Evolutionary conservation across 2,797 vertebrate genomes (phyloP).

Genomic region (Balearica regulorum): DNA sequence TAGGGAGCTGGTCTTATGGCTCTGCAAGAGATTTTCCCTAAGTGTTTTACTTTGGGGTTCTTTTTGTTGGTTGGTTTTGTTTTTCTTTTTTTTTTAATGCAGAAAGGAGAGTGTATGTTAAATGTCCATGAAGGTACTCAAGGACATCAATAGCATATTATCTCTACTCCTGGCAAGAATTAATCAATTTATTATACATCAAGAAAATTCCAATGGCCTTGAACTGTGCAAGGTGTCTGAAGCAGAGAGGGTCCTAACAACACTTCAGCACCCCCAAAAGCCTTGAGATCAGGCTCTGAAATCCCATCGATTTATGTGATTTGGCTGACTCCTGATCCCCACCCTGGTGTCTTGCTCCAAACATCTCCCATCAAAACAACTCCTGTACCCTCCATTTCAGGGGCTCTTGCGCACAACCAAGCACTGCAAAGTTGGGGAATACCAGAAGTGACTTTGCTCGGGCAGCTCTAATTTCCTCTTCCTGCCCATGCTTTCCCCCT

Average conservation of each 20-base stretch:
- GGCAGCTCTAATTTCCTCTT: not conserved
- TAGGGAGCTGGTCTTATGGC: not conserved
- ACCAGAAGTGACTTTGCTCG: not conserved
- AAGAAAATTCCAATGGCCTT: not conserved
- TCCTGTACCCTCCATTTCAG: not conserved
- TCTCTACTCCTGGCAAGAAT: not conserved
- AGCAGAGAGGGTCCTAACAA: not conserved
- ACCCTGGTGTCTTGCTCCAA: not conserved
- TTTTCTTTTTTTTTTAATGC: not conserved
- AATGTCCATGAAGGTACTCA: not conserved
- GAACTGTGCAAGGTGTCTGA: not conserved
- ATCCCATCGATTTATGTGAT: not conserved
- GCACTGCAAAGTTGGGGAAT: not conserved
- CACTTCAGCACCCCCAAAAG: not conserved
- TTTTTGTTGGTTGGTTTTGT: not conserved
- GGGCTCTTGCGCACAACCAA: not conserved
- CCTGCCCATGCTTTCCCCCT: not conserved
- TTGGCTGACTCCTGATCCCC: not conserved
- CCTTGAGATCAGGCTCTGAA: not conserved
- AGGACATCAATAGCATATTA: not conserved
- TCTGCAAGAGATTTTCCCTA: not conserved
- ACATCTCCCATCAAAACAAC: not conserved
- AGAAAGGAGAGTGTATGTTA: not conserved
- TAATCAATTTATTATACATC: not conserved
- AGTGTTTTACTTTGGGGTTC: not conserved